phyloP scores from a whole-genome alignment of 1,140 invertebrate genomes.

The Calliopsis andreniformis region DNA sequence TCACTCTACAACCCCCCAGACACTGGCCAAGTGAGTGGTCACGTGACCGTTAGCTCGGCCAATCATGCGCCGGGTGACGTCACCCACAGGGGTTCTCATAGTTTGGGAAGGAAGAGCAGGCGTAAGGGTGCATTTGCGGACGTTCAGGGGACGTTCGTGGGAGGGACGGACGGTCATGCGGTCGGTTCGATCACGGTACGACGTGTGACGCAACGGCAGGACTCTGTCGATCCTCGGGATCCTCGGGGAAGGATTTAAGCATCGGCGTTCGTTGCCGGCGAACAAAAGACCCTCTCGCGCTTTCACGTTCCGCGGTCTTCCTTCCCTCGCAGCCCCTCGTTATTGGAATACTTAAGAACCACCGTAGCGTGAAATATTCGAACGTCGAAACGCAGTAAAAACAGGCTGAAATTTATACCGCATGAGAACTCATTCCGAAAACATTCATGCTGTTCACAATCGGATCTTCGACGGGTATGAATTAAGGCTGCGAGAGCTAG shows the following conservation, averaged over 20 bases:
- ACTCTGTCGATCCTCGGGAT: conserved; percentile 54
- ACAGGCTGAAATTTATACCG: no score
- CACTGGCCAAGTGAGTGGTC: conserved; percentile 60
- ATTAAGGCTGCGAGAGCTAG: no score
- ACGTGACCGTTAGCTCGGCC: conserved; percentile 64
- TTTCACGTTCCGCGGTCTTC: conserved; percentile 17
- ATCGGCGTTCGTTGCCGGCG: not conserved
- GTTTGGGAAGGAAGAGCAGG: conserved; percentile 32
- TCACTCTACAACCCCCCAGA: conserved; percentile 58
- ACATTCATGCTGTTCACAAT: no score
- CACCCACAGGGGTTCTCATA: conserved; percentile 66
- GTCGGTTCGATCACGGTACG: conserved; percentile 58
- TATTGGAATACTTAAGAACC: conserved; percentile 1
- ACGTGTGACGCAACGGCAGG: conserved; percentile 58
- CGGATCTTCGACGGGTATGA: no score
- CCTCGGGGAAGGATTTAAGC: conserved; percentile 53
- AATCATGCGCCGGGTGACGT: conserved; percentile 65
- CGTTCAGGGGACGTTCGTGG: conserved; percentile 25
- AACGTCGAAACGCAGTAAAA: not conserved
- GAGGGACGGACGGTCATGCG: conserved; percentile 49
- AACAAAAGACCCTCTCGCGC: conserved; percentile 14
- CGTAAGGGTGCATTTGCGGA: conserved; percentile 54
- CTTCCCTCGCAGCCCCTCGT: not conserved
- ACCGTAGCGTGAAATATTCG: not conserved
- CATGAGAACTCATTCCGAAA: no score